These are phyloP conservation scores for Karalla daura DNA, from an alignment of 2,797 vertebrate genomes.

Conservation along the genomic window DNA sequence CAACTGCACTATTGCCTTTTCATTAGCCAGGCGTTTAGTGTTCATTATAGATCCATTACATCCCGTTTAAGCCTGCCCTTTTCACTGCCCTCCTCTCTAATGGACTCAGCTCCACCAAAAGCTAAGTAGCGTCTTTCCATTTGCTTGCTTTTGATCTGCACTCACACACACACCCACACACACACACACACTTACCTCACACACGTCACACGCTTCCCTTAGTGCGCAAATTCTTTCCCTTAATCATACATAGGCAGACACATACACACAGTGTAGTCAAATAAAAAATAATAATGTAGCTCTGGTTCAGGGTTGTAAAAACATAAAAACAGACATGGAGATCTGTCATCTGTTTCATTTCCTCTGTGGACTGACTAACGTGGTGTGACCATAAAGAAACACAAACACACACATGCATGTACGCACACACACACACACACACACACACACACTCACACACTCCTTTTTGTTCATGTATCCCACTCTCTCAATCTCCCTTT, in stretches of 20 bases:
- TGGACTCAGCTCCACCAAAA: slow-evolving; percentile 59
- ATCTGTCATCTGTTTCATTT: slow-evolving; percentile 53
- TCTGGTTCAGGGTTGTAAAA: slow-evolving; percentile 44
- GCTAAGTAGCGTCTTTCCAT: slow-evolving; percentile 54
- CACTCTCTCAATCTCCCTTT: neutral
- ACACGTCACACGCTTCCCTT: neutral
- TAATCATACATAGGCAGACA: slow-evolving; percentile 3
- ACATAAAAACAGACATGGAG: slow-evolving; percentile 47
- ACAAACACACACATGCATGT: slow-evolving; percentile 12
- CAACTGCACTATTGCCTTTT: slow-evolving; percentile 67
- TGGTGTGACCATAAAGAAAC: slow-evolving; percentile 20
- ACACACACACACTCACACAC: slow-evolving; percentile 10
- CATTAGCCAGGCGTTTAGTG: slow-evolving; percentile 67
- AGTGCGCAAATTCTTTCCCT: neutral
- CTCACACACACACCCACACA: neutral
- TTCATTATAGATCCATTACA: slow-evolving; percentile 73
- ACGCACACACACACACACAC: slow-evolving; percentile 7
- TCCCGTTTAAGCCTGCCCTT: slow-evolving; percentile 64
- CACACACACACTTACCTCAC: slow-evolving; percentile 4
- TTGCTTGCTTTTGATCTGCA: slow-evolving; percentile 54
- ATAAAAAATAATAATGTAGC: slow-evolving; percentile 53
- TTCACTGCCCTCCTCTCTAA: slow-evolving; percentile 59
- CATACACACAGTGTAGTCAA: slow-evolving; percentile 19
- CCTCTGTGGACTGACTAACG: slow-evolving; percentile 32
- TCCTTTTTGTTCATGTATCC: neutral